These are phyloP conservation scores for Bovichtus diacanthus DNA, from an alignment of 2,797 vertebrate genomes.

Conservation along the genomic window DNA sequence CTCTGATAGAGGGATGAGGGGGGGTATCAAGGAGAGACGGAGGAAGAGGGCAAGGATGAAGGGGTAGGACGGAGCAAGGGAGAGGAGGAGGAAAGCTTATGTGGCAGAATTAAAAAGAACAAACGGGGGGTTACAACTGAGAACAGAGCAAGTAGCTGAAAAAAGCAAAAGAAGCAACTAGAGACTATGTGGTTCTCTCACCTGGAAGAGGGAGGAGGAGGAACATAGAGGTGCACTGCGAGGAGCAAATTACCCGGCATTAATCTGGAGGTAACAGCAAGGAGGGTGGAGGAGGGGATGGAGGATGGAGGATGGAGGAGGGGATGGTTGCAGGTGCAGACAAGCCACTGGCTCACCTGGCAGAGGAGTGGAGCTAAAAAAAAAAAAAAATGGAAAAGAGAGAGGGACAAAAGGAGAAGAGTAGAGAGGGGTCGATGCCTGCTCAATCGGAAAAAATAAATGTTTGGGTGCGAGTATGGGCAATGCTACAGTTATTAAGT, in stretches of 20 bases:
- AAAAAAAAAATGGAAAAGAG: slow-evolving; percentile 12
- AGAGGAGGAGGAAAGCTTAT: slow-evolving; percentile 56
- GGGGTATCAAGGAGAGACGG: slow-evolving; percentile 22
- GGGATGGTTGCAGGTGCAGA: slow-evolving; percentile 61
- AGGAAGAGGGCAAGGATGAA: slow-evolving; percentile 53
- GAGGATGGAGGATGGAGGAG: slow-evolving; percentile 11
- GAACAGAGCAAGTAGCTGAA: slow-evolving; percentile 17
- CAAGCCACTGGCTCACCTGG: slow-evolving; percentile 59
- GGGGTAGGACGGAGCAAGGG: slow-evolving; percentile 30
- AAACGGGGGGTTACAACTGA: slow-evolving; percentile 25
- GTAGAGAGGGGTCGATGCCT: slow-evolving; percentile 9
- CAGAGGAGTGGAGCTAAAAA: slow-evolving; percentile 32
- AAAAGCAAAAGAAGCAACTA: slow-evolving; percentile 15
- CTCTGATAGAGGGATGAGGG: slow-evolving; percentile 56
- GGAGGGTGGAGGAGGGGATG: slow-evolving; percentile 9
- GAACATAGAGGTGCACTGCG: slow-evolving; percentile 27
- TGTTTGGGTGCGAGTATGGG: not conserved
- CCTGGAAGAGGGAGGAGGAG: slow-evolving; percentile 39
- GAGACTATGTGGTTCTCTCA: slow-evolving; percentile 42
- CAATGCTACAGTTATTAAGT: not conserved
- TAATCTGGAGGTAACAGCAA: slow-evolving; percentile 65
- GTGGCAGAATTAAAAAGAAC: slow-evolving; percentile 60
- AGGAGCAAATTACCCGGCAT: slow-evolving; percentile 72
- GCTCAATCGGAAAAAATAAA: not conserved
- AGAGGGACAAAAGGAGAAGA: slow-evolving; percentile 12